phyloP scores from a whole-genome alignment of 2,888 invertebrate genomes.

The Tetragonisca angustula region DNA sequence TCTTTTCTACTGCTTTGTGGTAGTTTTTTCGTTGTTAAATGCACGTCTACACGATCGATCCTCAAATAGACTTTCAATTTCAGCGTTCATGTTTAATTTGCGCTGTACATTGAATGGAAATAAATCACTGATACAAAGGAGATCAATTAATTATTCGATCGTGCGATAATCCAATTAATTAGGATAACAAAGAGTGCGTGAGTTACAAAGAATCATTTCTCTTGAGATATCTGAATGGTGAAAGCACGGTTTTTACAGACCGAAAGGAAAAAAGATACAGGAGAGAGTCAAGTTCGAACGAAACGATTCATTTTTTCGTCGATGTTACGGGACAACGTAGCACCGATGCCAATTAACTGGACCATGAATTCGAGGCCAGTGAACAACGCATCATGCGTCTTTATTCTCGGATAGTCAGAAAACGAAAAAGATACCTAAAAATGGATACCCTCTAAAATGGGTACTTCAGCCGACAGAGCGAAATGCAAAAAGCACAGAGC shows the following conservation, averaged over 20 bases:
- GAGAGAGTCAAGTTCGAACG: neutral
- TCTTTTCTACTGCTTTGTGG: neutral
- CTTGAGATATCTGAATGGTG: neutral
- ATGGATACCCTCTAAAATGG: no score
- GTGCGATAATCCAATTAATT: neutral
- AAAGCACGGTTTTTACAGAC: neutral
- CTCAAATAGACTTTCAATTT: no score
- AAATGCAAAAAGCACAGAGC: slow-evolving; percentile 18
- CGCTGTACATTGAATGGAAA: no score
- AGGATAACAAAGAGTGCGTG: neutral
- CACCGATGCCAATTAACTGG: neutral
- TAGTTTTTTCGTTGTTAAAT: neutral
- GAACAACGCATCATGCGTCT: neutral
- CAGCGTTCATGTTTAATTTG: no score
- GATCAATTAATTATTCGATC: no score
- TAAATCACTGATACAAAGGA: no score
- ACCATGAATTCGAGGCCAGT: neutral
- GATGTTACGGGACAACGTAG: neutral
- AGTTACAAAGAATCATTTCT: neutral
- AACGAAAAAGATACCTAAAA: neutral
- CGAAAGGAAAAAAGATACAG: no score
- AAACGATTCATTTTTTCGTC: neutral
- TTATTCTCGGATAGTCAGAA: neutral
- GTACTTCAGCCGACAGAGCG: neutral
- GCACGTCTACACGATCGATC: no score